Percentiles rank a stretch among this genome's conserved stretches.
phyloP scores from a whole-genome alignment of 1,140 invertebrate species.

The Lycorma delicatula region DNA sequence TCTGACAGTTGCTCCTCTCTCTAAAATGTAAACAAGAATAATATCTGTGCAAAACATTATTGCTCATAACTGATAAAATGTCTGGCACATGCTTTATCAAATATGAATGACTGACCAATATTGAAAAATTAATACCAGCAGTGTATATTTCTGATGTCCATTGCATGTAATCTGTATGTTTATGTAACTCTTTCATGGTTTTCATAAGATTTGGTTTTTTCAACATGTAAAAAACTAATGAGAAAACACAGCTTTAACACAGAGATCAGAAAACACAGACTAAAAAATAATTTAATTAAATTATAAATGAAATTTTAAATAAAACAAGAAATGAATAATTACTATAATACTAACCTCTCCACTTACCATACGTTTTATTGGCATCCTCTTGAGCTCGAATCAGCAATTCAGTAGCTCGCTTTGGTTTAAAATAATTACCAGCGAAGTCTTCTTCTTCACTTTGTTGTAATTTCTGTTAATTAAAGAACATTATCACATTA shows the following conservation, averaged over 20 bases:
- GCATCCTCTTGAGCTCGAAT: constrained; percentile 41
- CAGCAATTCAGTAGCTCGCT: constrained; percentile 49
- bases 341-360: constrained; percentile 43
- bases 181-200: too few species aligned
- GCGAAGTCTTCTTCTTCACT: constrained; percentile 53
- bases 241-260: neutral
- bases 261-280: neutral
- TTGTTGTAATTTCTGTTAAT: constrained; percentile 41
- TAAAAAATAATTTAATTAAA: neutral
- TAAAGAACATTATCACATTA: constrained; percentile 3
- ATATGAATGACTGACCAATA: too few species aligned
- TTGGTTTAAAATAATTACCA: constrained; percentile 62
- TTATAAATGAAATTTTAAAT: neutral
- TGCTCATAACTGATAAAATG: too few species aligned
- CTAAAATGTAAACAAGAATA: too few species aligned
- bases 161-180: too few species aligned
- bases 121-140: too few species aligned
- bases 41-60: too few species aligned
- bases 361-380: constrained; percentile 42
- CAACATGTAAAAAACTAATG: constrained; percentile 2
- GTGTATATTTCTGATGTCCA: too few species aligned
- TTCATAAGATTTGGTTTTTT: too few species aligned
- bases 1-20: too few species aligned
- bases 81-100: too few species aligned
- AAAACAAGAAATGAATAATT: neutral